These are phyloP conservation scores for Macroramphosus scolopax DNA, from an alignment of 2,797 vertebrate genomes.

Conservation along the genomic window DNA sequence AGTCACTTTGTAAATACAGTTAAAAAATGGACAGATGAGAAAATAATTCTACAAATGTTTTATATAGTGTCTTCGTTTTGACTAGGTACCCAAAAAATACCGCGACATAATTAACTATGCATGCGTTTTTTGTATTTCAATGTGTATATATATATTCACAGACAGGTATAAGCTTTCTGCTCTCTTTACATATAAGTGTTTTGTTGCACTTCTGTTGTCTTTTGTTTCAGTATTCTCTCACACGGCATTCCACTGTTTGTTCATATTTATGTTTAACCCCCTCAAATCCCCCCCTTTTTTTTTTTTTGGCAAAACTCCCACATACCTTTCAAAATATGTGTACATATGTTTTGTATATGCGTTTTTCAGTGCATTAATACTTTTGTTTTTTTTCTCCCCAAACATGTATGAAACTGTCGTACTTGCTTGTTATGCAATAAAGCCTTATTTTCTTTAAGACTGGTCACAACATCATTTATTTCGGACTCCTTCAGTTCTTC, in stretches of 20 bases:
- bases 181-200: conserved; percentile 78
- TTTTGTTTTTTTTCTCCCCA: conserved; percentile 57
- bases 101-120: conserved; percentile 85
- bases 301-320: conserved; percentile 70
- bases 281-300: conserved; percentile 22
- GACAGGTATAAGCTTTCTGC: conserved; percentile 86
- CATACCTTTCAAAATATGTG: conserved; percentile 73
- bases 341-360: conserved; percentile 86
- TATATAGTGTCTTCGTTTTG: conserved; percentile 55
- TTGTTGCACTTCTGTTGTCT: conserved; percentile 80
- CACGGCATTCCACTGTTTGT: conserved; percentile 79
- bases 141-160: conserved; percentile 82
- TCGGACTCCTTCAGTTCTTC: too few relatives aligned
- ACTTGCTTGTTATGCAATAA: conserved; percentile 91
- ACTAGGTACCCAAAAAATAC: conserved; percentile 79
- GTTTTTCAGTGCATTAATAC: conserved; percentile 75
- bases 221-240: conserved; percentile 88
- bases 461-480: conserved; percentile 9
- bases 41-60: conserved; percentile 61
- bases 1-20: conserved; percentile 59
- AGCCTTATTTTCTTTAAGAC: conserved; percentile 82
- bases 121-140: conserved; percentile 83
- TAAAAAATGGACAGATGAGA: conserved; percentile 54
- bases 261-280: conserved; percentile 75
- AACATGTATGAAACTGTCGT: conserved; percentile 76